phyloP scores from a whole-genome alignment of 1,140 invertebrate species.

The Antheraea mylitta region DNA sequence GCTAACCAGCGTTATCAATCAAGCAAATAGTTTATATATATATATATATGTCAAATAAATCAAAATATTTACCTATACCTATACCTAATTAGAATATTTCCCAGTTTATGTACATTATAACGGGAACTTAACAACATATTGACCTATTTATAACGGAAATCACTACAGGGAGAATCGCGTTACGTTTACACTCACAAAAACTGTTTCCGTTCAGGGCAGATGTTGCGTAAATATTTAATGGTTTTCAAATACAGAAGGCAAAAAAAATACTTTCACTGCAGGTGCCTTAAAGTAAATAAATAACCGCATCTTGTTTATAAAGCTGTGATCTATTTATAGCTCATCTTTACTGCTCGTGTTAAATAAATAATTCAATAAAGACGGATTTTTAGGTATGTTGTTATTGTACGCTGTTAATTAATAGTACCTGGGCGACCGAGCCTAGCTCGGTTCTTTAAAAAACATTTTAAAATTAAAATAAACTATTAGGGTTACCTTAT shows the following conservation, averaged over 20 bases:
- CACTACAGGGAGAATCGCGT: conserved; percentile 40
- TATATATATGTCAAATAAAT: too few relatives aligned
- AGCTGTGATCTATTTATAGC: background rate
- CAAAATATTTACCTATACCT: too few relatives aligned
- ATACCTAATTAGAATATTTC: background rate
- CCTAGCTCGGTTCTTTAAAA: too few relatives aligned
- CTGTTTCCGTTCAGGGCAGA: conserved; percentile 58
- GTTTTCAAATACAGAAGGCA: conserved; percentile 31
- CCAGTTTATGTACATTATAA: background rate
- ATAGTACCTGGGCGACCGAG: too few relatives aligned
- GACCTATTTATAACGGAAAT: conserved; percentile 68
- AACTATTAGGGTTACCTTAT: too few relatives aligned
- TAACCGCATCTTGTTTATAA: background rate
- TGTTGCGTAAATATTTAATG: conserved; percentile 36
- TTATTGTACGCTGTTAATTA: too few relatives aligned
- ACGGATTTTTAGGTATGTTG: too few relatives aligned
- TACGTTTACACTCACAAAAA: conserved; percentile 53
- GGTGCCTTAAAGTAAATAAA: conserved; percentile 27
- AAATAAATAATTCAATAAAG: too few relatives aligned
- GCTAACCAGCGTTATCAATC: too few relatives aligned
- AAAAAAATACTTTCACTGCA: conserved; percentile 47
- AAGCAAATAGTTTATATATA: too few relatives aligned
- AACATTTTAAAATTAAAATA: too few relatives aligned
- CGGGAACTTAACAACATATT: conserved; percentile 46
- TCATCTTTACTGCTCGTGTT: background rate